Evolutionary conservation across 1,140 invertebrate genomes (phyloP).

Genomic region (Bombus sibiricus): DNA sequence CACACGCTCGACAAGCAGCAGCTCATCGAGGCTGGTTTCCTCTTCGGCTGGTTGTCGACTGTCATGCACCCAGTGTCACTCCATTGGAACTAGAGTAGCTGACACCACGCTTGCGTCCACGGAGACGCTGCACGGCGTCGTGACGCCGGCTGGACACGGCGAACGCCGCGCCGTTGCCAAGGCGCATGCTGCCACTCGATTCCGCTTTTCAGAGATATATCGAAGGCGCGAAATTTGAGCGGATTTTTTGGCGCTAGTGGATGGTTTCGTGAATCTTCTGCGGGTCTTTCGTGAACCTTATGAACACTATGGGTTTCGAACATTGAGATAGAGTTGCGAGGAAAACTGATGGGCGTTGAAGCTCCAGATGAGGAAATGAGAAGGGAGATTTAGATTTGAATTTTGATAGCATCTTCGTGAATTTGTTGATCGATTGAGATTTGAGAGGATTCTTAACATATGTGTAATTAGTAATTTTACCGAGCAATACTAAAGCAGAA

Average conservation of each 20-base stretch:
- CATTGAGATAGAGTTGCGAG: not conserved
- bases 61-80: slow-evolving; percentile 58
- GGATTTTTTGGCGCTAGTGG: not conserved
- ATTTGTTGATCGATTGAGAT: no score
- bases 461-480: no score
- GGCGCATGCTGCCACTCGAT: slow-evolving; percentile 48
- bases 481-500: no score
- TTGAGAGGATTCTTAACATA: no score
- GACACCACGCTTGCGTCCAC: slow-evolving; percentile 64
- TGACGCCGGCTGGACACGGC: slow-evolving; percentile 34
- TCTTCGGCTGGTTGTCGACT: slow-evolving; percentile 60
- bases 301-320: not conserved
- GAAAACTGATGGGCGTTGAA: no score
- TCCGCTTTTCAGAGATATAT: not conserved
- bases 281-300: no score
- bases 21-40: slow-evolving; percentile 53
- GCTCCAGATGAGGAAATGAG: no score
- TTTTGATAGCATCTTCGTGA: no score
- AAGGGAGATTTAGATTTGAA: no score
- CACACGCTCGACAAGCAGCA: slow-evolving; percentile 56
- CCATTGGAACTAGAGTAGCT: slow-evolving; percentile 52
- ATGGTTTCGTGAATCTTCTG: not conserved
- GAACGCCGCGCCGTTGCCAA: slow-evolving; percentile 7
- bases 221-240: slow-evolving; percentile 9
- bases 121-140: slow-evolving; percentile 37